Base-by-base conservation (phyloP, 2,113 vertebrate species). In the Ctenomys sociabilis region DNA sequence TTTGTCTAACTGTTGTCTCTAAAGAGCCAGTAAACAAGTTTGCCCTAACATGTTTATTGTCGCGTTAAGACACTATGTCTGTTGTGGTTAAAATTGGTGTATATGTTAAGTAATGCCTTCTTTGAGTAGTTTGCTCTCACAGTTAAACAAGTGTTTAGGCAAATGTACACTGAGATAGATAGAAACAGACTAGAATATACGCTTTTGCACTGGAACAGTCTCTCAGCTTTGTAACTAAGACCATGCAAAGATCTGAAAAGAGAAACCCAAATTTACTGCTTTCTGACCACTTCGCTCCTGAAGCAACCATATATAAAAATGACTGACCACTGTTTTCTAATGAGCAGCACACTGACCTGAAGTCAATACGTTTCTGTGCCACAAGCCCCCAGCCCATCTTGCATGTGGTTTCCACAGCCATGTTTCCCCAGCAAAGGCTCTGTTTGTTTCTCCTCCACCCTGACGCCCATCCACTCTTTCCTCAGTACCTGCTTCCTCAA, bases 81-180 rank as follows among this genome's bases (percentile, higher is more conserved):
- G 61, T 7, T 80, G 80, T 83, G 70, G 6, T 68, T 70, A 43
- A 82, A 93, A 87, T 49, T 54, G 24, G 40, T 80, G 13, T 61
- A 43, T 85, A 37, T 77, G 64, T 75, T 64, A 92, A 93, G 75
- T 89, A 93, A 84, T 52, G 3, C 37, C 57, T 81, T 84, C 7
- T 91, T 87, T 88, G 81, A 92, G 92, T 49, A 73, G 83, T 87
- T 90, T 75, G 32, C 61, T 37, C 63, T 92, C 88, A 90, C 30
- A 84, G 70, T 89, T 63, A 86, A 78, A 59, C 64, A 89, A 90
- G 43, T 43, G 24, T 85, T 64, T 24, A 73, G 57, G 57, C 57
- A 92, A 70, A 87, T 85, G n/a, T 30, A 40, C 57, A 64, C 63
- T 49, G 86, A 57, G 12, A 72, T 72, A 72, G 10, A 32, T 16